These are phyloP conservation scores for Julus scandinavius DNA, from an alignment of 2,888 invertebrate genomes.

Conservation along the genomic window DNA sequence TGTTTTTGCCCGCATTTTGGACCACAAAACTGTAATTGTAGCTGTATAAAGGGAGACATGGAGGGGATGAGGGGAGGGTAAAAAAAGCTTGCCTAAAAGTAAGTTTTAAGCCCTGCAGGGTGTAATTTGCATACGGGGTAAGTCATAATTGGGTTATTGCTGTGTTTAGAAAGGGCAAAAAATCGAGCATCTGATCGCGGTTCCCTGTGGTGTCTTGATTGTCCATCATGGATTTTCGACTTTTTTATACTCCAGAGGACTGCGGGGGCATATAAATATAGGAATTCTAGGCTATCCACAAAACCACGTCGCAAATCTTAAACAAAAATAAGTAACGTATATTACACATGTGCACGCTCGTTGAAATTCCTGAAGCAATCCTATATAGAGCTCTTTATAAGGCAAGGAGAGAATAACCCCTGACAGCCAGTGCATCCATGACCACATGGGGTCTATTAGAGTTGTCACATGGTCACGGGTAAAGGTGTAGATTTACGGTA, in stretches of 20 bases:
- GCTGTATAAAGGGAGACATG: background rate
- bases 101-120: background rate
- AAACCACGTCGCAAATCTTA: background rate
- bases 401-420: background rate
- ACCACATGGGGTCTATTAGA: background rate
- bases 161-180: background rate
- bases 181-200: slow-evolving; percentile 34
- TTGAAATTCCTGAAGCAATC: background rate
- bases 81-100: background rate
- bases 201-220: slow-evolving; percentile 1
- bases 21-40: slow-evolving; percentile 9
- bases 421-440: background rate
- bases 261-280: background rate
- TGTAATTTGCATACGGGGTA: slow-evolving; percentile 22
- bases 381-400: background rate
- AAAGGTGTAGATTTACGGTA: too few relatives aligned
- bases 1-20: slow-evolving; percentile 2
- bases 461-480: background rate
- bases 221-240: background rate
- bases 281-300: slow-evolving; percentile 17
- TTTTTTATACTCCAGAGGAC: background rate
- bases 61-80: slow-evolving; percentile 1
- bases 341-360: background rate
- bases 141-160: slow-evolving; percentile 35
- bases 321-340: background rate